Evolutionary conservation across 2,888 invertebrate species (phyloP), one percentile per base, ranked within the genome.

Genomic region (Cantharis nigra): DNA sequence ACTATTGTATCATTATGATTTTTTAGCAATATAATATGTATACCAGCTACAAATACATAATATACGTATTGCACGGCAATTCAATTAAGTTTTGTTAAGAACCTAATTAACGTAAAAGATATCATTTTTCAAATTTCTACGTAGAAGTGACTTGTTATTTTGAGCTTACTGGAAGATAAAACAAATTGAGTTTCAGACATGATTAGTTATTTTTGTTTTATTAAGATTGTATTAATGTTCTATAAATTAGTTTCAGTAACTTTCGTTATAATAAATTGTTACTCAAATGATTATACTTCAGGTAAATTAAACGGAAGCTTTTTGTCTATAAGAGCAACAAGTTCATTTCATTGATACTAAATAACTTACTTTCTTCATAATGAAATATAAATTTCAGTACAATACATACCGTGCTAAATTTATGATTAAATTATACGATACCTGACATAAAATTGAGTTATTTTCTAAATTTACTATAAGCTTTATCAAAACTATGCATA

Each of bases 401-500:
- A 49, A 49, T 49, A 49, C 49, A 49, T 49, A 49, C n/a, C n/a
- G n/a, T n/a, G 49, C 49, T 49, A n/a, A 49, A 49, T 49, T 49
- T 49, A 49, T 70, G 67, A 70, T 70, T 72, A 67, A 77, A 75
- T 65, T 71, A 65, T 49, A 70, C 62, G 67, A 71, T 62, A 71
- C 67, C 33, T 71, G 75, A 65, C 71, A 71, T 67, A 49, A 65
- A 64, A 71, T 70, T 63, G 74, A 74, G 67, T 76, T 72, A 72
- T 76, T 49, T 73, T 63, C 69, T 72, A 63, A 76, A 76, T 76
- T 76, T 76, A 76, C 72, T 73, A 72, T 9, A 64, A 76, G 67
- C 72, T 76, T 76, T 76, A 62, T 30, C 70, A 72, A 72, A 76
- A 76, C 76, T 76, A 72, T 72, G 72, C 63, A 67, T 70, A 71